phyloP scores from a whole-genome alignment of 2,113 vertebrate genomes.

The Heterotilapia buettikoferi region DNA sequence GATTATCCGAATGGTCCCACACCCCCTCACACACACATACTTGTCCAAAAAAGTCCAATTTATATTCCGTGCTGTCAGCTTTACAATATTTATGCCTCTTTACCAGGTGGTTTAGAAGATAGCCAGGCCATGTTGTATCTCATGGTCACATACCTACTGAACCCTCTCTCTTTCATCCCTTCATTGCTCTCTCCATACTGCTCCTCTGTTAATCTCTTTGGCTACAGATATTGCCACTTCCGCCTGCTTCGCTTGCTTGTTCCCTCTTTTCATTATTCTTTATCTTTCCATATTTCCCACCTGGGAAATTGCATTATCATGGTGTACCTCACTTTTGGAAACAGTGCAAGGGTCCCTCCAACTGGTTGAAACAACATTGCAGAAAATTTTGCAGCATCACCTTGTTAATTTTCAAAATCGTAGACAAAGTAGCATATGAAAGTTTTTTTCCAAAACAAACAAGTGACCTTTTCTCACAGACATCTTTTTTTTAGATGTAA shows the following conservation, averaged over 20 bases:
- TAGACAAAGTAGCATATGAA: neutral
- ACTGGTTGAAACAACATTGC: neutral
- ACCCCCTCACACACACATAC: neutral
- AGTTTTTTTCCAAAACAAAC: neutral
- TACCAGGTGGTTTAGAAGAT: conserved; percentile 38
- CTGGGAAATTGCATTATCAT: neutral
- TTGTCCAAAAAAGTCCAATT: neutral
- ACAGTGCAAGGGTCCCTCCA: neutral
- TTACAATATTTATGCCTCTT: conserved; percentile 34
- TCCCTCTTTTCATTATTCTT: neutral
- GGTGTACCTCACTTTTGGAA: neutral
- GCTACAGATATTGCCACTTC: conserved; percentile 6
- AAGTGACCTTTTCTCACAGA: neutral
- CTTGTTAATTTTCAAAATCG: neutral
- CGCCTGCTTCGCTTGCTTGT: neutral
- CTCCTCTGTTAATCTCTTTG: conserved; percentile 12
- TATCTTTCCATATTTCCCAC: neutral
- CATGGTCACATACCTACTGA: conserved; percentile 15
- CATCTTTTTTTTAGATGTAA: neutral
- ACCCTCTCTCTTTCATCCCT: conserved; percentile 1
- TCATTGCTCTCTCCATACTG: neutral
- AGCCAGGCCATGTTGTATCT: conserved; percentile 29
- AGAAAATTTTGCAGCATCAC: neutral
- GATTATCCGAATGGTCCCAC: neutral
- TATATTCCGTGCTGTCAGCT: conserved; percentile 24